Conservation (phyloP, 1,140 invertebrate species). For the Trachymyrmex septentrionalis region DNA sequence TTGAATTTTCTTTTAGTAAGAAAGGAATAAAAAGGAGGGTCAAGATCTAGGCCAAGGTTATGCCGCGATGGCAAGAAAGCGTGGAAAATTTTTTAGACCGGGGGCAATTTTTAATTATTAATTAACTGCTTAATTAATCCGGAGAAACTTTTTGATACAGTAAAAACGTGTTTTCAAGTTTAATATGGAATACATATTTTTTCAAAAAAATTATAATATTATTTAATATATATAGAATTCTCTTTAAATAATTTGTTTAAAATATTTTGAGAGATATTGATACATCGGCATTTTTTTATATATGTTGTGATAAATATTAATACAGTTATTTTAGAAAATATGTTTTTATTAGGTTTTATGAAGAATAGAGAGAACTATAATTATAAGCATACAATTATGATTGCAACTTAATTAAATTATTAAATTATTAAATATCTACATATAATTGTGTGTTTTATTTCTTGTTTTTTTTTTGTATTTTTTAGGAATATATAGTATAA, state of each 20-base stretch:
- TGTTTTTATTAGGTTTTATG: not conserved
- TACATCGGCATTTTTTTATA: not conserved
- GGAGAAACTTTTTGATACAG: not conserved
- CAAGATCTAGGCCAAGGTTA: constrained; percentile 77
- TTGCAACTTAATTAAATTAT: constrained; percentile 6
- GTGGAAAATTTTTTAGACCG: constrained; percentile 15
- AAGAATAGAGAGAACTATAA: not conserved
- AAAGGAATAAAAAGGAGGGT: constrained; percentile 68
- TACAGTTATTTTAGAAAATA: not conserved
- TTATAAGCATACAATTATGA: not conserved
- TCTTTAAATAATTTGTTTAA: not conserved
- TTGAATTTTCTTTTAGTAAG: constrained; percentile 2
- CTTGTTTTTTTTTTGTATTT: not conserved
- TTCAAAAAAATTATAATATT: not conserved
- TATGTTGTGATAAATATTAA: not conserved
- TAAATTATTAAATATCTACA: not conserved
- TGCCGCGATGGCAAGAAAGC: constrained; percentile 14
- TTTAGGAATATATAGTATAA: not conserved
- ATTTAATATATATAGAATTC: constrained; percentile 7
- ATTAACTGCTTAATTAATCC: constrained; percentile 14
- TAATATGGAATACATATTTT: not conserved
- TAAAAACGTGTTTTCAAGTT: not conserved
- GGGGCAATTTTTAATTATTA: constrained; percentile 20
- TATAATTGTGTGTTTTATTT: not conserved
- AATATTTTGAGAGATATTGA: constrained; percentile 9